phyloP scores from a whole-genome alignment of 2,888 invertebrate species.

The Margaritifera margaritifera region DNA sequence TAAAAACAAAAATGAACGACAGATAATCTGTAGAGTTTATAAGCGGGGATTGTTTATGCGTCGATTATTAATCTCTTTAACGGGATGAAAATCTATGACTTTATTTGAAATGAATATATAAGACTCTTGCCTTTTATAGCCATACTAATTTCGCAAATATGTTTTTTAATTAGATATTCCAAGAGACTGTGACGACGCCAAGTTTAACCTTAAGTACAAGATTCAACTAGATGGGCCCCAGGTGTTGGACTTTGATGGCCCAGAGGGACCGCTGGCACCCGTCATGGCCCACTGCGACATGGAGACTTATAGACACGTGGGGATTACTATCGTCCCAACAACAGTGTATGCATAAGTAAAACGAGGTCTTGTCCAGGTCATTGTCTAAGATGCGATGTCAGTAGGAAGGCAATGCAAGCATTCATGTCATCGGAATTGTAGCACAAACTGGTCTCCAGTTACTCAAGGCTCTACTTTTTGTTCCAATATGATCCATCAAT shows the following conservation, averaged over 20 bases:
- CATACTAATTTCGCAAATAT: not conserved
- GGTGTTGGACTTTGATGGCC: constrained; percentile 51
- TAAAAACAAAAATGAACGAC: too few relatives aligned
- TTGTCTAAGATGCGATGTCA: too few relatives aligned
- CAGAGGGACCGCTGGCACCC: constrained; percentile 33
- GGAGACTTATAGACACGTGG: constrained; percentile 46
- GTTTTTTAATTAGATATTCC: constrained; percentile 33
- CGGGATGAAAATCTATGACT: not conserved
- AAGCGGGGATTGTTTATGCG: too few relatives aligned
- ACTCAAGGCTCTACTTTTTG: too few relatives aligned
- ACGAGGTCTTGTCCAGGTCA: too few relatives aligned
- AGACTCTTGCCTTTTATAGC: not conserved
- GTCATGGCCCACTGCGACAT: constrained; percentile 57
- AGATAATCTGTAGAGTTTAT: too few relatives aligned
- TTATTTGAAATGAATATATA: not conserved
- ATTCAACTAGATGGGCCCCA: constrained; percentile 29
- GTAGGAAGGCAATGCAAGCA: too few relatives aligned
- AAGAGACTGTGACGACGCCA: constrained; percentile 42
- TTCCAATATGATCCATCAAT: too few relatives aligned
- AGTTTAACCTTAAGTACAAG: constrained; percentile 17
- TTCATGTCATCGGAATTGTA: too few relatives aligned
- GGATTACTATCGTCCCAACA: constrained; percentile 48
- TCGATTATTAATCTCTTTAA: not conserved
- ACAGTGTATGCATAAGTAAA: constrained; percentile 31
- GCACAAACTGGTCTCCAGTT: too few relatives aligned